Percentiles rank a stretch among this genome's conserved stretches.
Conservation (phyloP, 64 coral and sea anemone species). For the Anthopleura sola region DNA sequence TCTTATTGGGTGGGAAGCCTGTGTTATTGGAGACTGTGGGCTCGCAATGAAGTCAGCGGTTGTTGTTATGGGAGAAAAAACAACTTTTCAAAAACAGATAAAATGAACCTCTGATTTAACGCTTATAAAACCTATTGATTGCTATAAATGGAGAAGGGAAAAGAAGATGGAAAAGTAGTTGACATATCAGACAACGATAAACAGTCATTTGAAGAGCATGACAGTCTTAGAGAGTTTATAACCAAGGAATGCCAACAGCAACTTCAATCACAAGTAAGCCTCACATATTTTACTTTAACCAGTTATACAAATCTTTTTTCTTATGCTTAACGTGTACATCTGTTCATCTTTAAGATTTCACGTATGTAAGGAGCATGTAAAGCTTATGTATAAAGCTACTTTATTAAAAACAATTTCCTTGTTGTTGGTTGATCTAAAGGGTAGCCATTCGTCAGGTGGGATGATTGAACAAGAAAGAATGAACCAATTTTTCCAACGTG, state of each 20-base stretch:
- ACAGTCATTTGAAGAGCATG: background rate
- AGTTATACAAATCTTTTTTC: too few species aligned
- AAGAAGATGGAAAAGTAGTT: background rate
- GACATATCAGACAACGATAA: background rate
- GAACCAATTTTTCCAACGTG: constrained; percentile 75
- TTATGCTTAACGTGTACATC: too few species aligned
- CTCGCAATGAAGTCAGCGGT: background rate
- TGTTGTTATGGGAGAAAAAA: background rate
- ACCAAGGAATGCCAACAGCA: constrained; percentile 49
- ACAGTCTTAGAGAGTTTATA: constrained; percentile 71
- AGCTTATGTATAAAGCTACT: background rate
- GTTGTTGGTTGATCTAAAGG: background rate
- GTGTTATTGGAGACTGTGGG: background rate
- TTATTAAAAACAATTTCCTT: background rate
- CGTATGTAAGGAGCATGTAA: too few species aligned
- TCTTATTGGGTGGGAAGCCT: background rate
- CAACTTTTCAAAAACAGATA: background rate
- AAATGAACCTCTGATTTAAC: background rate
- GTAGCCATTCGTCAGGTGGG: background rate
- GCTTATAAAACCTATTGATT: background rate
- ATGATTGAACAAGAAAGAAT: constrained; percentile 52
- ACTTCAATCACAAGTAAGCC: constrained; percentile 11
- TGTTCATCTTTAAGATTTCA: too few species aligned
- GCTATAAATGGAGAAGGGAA: background rate
- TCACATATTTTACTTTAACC: too few species aligned